phyloP scores from a whole-genome alignment of 1,140 invertebrate species.

The Pygmarrhopalites habei region DNA sequence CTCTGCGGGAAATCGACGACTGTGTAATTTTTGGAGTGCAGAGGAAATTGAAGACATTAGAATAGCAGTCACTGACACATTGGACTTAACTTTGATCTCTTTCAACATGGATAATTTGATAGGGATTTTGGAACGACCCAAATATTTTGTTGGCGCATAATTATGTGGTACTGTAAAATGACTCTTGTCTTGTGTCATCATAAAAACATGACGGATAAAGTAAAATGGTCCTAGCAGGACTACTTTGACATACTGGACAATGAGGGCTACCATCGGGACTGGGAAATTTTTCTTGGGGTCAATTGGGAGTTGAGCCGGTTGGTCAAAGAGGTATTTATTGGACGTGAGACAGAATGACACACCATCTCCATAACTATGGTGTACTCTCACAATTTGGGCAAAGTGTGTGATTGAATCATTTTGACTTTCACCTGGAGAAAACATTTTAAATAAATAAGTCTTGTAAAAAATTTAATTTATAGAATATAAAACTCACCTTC shows the following conservation, averaged over 20 bases:
- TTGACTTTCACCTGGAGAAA: background rate
- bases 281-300: constrained; percentile 22
- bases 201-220: constrained; percentile 12
- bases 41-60: constrained; percentile 11
- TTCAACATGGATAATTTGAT: constrained; percentile 18
- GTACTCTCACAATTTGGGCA: constrained; percentile 21
- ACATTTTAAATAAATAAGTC: no score
- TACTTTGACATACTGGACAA: constrained; percentile 17
- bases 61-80: constrained; percentile 22
- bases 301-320: constrained; percentile 17
- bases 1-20: constrained; percentile 3
- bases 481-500: background rate
- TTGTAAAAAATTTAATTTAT: no score
- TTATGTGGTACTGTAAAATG: constrained; percentile 8
- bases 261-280: constrained; percentile 2
- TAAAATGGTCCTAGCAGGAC: constrained; percentile 18
- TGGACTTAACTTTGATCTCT: constrained; percentile 3
- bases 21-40: constrained; percentile 21
- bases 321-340: constrained; percentile 23
- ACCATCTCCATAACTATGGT: constrained; percentile 25
- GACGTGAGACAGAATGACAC: constrained; percentile 23
- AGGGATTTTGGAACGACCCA: constrained; percentile 4
- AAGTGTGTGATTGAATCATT: constrained; percentile 7
- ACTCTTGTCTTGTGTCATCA: constrained; percentile 5
- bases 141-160: constrained; percentile 19